Base-by-base conservation (phyloP, 2,888 invertebrate species). In the Limnephilus lunatus region DNA sequence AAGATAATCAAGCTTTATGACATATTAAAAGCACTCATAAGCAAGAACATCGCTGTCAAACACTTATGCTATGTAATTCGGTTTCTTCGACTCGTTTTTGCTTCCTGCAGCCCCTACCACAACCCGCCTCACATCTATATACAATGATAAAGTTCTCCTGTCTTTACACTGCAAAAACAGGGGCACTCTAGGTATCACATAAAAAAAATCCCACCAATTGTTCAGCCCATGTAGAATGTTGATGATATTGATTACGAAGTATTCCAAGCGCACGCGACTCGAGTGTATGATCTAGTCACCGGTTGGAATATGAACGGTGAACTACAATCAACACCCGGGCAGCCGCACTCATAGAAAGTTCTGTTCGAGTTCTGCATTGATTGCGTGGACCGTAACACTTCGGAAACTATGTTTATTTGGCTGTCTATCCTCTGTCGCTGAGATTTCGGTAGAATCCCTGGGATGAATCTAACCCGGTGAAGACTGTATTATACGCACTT, bases 401-500 rank as follows among this genome's bases (percentile, higher is more conserved):
- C 25, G 25, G 68, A 68, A 68, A 68, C 68, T 68, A 5, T 68
- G 19, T 68, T 25, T 68, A 25, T 68, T 68, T 68, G 68, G 68
- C 68, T 25, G 5, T 68, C 68, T 68, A 68, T 68, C 68, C 68
- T 68, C 68, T 9, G 68, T 68, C 7, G 68, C 9, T n/a, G 68
- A 19, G 44, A 85, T 90, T 80, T 88, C 81, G 32, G 85, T 53
- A 82, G 92, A 90, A 91, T 94, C 94, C 94, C 94, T 93, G 92
- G 94, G 94, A 94, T 94, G 94, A 95, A 94, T 94, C 94, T 94
- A 91, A 94, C 94, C 95, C 95, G 94, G 95, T 95, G 95, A 94
- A 94, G 94, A 93, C 31, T 68, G 15, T 92, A 93, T 92, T 89
- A 80, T 91, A 94, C 12, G 44, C 12, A 44, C 94, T 94, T 94